phyloP scores from a whole-genome alignment of 2,888 invertebrate genomes.

The Heliconius hortense region DNA sequence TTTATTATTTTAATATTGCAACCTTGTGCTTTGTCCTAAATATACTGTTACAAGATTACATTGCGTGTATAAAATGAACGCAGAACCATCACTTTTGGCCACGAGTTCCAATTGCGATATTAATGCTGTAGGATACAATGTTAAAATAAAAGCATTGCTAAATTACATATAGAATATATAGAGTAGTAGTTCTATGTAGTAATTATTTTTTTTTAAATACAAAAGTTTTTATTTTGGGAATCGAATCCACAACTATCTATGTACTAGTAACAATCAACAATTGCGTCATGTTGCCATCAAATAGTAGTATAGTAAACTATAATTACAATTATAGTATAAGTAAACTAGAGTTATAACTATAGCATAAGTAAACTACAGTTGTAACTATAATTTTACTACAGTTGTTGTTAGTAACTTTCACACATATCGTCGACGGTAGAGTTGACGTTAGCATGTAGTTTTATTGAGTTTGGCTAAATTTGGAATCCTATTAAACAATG shows the following conservation, averaged over 20 bases:
- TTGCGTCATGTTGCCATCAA: not conserved
- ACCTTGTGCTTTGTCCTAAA: too few species aligned
- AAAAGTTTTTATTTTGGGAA: too few species aligned
- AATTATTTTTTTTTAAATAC: too few species aligned
- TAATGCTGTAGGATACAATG: too few species aligned
- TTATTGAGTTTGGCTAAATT: constrained; percentile 12
- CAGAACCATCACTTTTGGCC: not conserved
- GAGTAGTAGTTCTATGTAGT: too few species aligned
- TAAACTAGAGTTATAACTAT: too few species aligned
- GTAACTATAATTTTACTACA: not conserved
- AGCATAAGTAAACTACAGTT: not conserved
- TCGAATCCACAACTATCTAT: not conserved
- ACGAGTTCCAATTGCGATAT: not conserved
- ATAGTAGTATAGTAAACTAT: not conserved
- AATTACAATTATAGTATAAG: too few species aligned
- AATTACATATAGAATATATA: too few species aligned
- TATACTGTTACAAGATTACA: not conserved
- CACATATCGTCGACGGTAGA: not conserved
- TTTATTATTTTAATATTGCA: too few species aligned
- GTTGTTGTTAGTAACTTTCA: not conserved
- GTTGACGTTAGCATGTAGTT: constrained; percentile 5
- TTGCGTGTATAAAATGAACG: not conserved
- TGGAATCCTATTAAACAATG: constrained; percentile 5
- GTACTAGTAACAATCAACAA: not conserved
- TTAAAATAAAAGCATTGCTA: too few species aligned